Base-by-base conservation (phyloP, 1,140 invertebrate species). In the Sweltsa coloradensis region DNA sequence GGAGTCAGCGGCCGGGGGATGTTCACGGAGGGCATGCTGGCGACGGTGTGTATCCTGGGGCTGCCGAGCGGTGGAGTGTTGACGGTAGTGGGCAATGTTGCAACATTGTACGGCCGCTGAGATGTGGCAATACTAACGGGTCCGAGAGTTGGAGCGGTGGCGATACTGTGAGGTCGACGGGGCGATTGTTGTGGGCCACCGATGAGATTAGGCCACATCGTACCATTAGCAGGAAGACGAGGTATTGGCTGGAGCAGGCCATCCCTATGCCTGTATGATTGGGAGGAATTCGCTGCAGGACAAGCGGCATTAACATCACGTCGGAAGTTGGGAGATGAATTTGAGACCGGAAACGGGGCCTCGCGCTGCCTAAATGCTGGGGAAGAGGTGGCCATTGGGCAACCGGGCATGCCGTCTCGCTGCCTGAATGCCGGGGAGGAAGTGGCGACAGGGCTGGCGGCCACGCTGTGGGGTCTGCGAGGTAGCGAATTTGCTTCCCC, bases 61-160 rank as follows among this genome's bases (percentile, higher is more conserved):
- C 60, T 62, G 64, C 51, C 39, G 54, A 64, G 51, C 59, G 65
- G 53, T 59, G 49, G 41, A 54, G 60, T 60, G 61, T 65, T 23
- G 62, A 61, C 53, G 11, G 34, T 62, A 56, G 49, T 60, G 54
- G 45, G 62, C 57, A 55, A 54, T 54, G 58, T 57, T 18, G 23
- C 27, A 26, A 44, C 11, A 11, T 31, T 44, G 5, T 44, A 31
- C n/a, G 60, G 53, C 46, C 60, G 54, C 47, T 62, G 58, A 50
- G 62, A 60, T 51, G 65, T 51, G 55, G 64, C 62, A 64, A 51
- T 47, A 41, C 63, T 61, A 54, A 62, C 64, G 5, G 66, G 63
- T 13, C 60, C 45, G 6, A 46, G 51, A 53, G 62, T 53, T 55
- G 67, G 62, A 46, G 65, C 66, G 14, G 65, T 54, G 48, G 66